Base-by-base conservation (phyloP, 2,113 vertebrate genomes). In the Tinamus guttatus region DNA sequence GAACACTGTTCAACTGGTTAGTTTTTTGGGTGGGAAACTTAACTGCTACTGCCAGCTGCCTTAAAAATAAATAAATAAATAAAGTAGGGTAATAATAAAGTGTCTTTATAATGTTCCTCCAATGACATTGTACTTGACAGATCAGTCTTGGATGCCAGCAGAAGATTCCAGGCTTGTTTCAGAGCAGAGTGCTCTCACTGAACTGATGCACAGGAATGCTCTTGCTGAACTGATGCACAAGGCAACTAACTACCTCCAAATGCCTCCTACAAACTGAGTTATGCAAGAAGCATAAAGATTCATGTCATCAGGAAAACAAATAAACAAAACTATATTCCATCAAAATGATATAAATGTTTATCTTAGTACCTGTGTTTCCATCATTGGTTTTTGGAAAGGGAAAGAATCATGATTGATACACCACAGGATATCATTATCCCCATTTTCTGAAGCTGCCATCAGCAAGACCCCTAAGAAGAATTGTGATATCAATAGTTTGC, bases 351-450 rank as follows among this genome's bases (percentile, higher is more conserved):
- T 2, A 13, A 32, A 74, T 54, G 6, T 54, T 82, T 14, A 24
- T 43, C 84, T 86, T 34, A 62, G 10, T 86, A 99, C 99, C 98
- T 99, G 99, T 28, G 99, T 99, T 98, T 99, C 99, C 99, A 99
- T 99, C 94, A 99, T 98, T 30, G 99, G 99, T 59, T 99, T 99
- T 97, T 99, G 99, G 80, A 99, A 99, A 83, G 99, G 99, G 93
- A 99, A 99, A 20, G 99, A 99, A 96, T 99, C 99, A 14, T 99
- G 99, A 95, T 99, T 99, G 87, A 99, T 98, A 95, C 99, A 99
- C 99, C 99, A 99, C 67, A 99, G 96, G 58, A 99, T 98, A 85
- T 99, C 99, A 88, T 98, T 99, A 97, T 99, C 99, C 94, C 99
- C 99, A 5, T 99, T 99, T 98, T 99, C 99, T 52, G 99, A 99